Conservation (phyloP, 2,113 vertebrate genomes). For the Mellivora capensis region DNA sequence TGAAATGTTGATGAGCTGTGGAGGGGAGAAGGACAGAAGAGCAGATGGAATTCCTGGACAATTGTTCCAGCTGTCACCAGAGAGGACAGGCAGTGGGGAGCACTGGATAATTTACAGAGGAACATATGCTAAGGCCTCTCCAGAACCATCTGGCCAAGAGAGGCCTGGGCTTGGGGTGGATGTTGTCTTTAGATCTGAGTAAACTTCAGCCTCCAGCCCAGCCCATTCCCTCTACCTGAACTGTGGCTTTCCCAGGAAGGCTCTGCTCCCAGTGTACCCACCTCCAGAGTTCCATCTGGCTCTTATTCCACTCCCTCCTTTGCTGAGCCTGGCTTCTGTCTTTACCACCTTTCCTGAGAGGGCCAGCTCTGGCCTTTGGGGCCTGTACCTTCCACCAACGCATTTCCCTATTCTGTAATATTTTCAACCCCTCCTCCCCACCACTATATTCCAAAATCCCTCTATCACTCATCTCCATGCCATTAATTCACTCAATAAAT, state of each 20-base stretch:
- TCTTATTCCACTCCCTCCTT: not conserved
- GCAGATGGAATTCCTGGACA: constrained; percentile 86
- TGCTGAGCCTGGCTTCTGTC: not conserved
- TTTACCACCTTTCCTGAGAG: not conserved
- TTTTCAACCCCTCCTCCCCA: not conserved
- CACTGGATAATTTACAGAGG: constrained; percentile 84
- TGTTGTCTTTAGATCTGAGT: constrained; percentile 30
- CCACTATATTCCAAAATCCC: not conserved
- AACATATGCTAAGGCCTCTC: constrained; percentile 78
- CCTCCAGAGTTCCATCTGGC: not conserved
- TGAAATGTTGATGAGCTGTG: constrained; percentile 85
- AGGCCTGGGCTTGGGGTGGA: constrained; percentile 54
- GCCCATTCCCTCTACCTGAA: not conserved
- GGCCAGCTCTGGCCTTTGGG: not conserved
- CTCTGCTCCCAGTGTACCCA: not conserved
- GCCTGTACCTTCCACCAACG: not conserved
- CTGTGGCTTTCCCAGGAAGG: constrained; percentile 8
- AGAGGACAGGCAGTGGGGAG: constrained; percentile 75
- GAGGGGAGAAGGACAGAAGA: constrained; percentile 78
- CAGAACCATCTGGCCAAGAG: constrained; percentile 80
- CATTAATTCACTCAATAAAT: not conserved
- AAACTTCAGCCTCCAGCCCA: not conserved
- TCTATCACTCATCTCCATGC: not conserved
- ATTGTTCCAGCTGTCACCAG: constrained; percentile 85
- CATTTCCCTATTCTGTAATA: constrained; percentile 8